These are phyloP conservation scores for Pyrochroa serraticornis DNA, from an alignment of 2,888 invertebrate genomes.

Conservation along the genomic window DNA sequence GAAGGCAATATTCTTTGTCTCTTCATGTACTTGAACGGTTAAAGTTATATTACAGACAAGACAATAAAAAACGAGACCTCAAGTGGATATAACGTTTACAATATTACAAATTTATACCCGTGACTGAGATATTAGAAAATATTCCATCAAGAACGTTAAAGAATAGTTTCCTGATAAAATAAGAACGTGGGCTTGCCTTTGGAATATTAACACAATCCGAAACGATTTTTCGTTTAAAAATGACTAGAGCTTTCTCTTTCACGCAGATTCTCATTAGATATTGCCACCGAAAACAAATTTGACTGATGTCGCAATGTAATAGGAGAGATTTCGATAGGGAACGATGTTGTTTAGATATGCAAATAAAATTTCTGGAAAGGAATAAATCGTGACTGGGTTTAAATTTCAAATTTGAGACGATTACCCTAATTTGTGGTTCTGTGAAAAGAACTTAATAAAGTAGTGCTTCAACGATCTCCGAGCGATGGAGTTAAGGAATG, in stretches of 20 bases:
- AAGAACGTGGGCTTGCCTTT: slow-evolving; percentile 19
- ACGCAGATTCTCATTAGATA: slow-evolving; percentile 31
- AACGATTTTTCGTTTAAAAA: slow-evolving; percentile 43
- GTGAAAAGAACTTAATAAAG: slow-evolving; percentile 30
- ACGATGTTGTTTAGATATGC: slow-evolving; percentile 29
- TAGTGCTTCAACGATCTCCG: slow-evolving; percentile 34
- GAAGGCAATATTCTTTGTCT: slow-evolving; percentile 43
- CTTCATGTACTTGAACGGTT: slow-evolving; percentile 34
- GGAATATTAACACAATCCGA: slow-evolving; percentile 38
- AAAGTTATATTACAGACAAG: slow-evolving; percentile 37
- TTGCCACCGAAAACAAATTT: slow-evolving; percentile 34
- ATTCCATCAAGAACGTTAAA: slow-evolving; percentile 16
- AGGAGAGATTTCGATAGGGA: slow-evolving; percentile 3
- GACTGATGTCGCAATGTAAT: slow-evolving; percentile 36
- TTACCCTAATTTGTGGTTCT: slow-evolving; percentile 33
- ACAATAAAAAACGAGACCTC: slow-evolving; percentile 36
- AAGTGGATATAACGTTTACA: slow-evolving; percentile 35
- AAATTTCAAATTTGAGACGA: slow-evolving; percentile 7
- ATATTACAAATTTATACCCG: slow-evolving; percentile 43
- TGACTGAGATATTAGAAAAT: slow-evolving; percentile 36
- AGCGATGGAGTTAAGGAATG: slow-evolving; percentile 50
- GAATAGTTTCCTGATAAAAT: slow-evolving; percentile 35
- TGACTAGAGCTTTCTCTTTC: slow-evolving; percentile 34
- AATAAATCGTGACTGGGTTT: too few species aligned
- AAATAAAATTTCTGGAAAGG: slow-evolving; percentile 12